Percentiles rank a stretch among this genome's conserved stretches.
phyloP scores from a whole-genome alignment of 2,113 vertebrate species.

The Xyrauchen texanus region DNA sequence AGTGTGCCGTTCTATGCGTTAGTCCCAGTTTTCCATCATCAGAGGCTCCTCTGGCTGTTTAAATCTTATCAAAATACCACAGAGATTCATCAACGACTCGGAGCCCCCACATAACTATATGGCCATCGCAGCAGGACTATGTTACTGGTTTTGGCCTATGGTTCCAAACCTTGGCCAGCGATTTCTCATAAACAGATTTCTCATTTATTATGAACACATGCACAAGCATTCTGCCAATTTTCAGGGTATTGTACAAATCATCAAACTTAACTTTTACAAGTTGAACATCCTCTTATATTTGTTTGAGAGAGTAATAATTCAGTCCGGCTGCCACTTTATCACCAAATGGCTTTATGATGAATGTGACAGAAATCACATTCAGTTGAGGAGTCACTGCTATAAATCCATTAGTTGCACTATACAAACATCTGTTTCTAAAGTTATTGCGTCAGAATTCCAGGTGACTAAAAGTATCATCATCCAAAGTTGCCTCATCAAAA shows the following conservation, averaged over 20 bases:
- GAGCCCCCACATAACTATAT: slow-evolving; percentile 48
- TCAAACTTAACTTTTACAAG: slow-evolving; percentile 11
- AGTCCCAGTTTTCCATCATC: neutral
- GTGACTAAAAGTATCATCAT: too few species aligned
- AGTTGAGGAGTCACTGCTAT: slow-evolving; percentile 6
- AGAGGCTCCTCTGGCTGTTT: slow-evolving; percentile 20
- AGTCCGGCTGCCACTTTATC: slow-evolving; percentile 6
- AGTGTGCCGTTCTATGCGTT: neutral
- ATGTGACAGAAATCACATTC: slow-evolving; percentile 30
- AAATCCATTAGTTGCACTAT: slow-evolving; percentile 19
- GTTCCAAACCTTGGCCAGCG: neutral
- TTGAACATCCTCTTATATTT: slow-evolving; percentile 30
- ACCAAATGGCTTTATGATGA: slow-evolving; percentile 27
- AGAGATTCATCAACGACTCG: slow-evolving; percentile 48
- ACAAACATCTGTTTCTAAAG: slow-evolving; percentile 22
- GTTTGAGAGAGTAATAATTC: slow-evolving; percentile 30
- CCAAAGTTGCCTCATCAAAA: neutral
- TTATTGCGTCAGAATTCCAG: neutral
- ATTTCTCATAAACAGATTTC: slow-evolving; percentile 33
- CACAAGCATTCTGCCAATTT: neutral
- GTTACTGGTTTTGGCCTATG: neutral
- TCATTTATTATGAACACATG: neutral
- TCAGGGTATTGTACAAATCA: slow-evolving; percentile 16
- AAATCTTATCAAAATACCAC: slow-evolving; percentile 21
- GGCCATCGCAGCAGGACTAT: slow-evolving; percentile 47